Evolutionary conservation across 2,888 invertebrate species (phyloP), one percentile per base, ranked within the genome.

Genomic region (Eristalis intricaria): DNA sequence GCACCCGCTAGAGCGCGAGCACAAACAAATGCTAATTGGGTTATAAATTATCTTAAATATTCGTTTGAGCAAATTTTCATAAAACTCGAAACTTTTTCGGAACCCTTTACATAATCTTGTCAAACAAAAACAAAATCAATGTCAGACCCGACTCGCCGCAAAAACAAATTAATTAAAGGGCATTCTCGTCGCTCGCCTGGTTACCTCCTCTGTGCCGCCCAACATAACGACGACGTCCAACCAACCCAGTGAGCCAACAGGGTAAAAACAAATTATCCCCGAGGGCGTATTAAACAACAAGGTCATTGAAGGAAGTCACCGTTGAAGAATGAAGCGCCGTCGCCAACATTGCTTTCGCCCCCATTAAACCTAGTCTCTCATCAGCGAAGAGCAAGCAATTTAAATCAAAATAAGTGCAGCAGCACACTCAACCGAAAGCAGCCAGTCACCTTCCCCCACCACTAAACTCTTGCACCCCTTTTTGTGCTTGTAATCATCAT

Each of bases 131-230:
- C 43, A 38, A 65, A 65, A 58, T 23, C 64, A 75, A 70, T 13
- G n/a, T 4, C 60, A 26, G 26, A 60, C 60, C 26, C 60, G n/a
- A 26, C 35, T 15, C 60, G 15, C 61, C 71, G 63, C 66, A 76
- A 75, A 56, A 66, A 70, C 82, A 86, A 86, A 86, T 78, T 86
- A 86, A 82, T 82, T 78, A 77, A 78, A 65, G 65, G 77, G 82
- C 70, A 82, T 74, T 78, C 19, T 50, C 50, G 43, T 43, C 70
- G 74, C 77, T 81, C 70, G 64, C 50, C 50, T 71, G 66, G 58
- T 77, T 69, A 73, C 73, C 81, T 73, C 60, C 76, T 80, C 26
- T 26, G 26, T 26, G 26, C 26, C 26, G 58, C 61, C 76, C 32
- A 32, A 32, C 32, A 32, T 64, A 3, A 70, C 38, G 40, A 5